Evolutionary conservation across 2,888 invertebrate genomes (phyloP).

Genomic region (Nipponacmea schrenckii): DNA sequence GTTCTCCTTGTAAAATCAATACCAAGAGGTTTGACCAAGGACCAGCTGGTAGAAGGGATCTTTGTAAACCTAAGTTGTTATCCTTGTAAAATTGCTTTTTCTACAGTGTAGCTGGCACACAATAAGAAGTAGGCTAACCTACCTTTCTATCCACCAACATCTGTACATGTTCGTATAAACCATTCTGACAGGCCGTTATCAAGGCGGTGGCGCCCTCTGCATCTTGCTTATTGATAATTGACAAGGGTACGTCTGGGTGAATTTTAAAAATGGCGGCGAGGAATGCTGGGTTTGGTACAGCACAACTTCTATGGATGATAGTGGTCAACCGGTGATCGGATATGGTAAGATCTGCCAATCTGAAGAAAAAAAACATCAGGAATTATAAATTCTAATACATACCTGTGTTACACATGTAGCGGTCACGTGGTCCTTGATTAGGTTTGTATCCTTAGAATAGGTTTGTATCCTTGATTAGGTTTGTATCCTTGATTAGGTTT

Average conservation of each 20-base stretch:
- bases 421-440: too few species aligned
- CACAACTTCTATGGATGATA: slow-evolving; percentile 53
- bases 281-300: slow-evolving; percentile 44
- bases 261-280: slow-evolving; percentile 42
- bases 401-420: background rate
- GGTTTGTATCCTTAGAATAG: too few species aligned
- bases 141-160: slow-evolving; percentile 54
- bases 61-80: too few species aligned
- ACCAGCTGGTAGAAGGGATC: too few species aligned
- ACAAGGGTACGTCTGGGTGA: slow-evolving; percentile 27
- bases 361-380: slow-evolving; percentile 29
- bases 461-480: too few species aligned
- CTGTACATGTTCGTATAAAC: slow-evolving; percentile 51
- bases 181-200: slow-evolving; percentile 59
- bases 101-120: too few species aligned
- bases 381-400: background rate
- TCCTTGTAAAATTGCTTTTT: too few species aligned
- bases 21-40: too few species aligned
- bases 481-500: too few species aligned
- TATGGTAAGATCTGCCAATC: slow-evolving; percentile 47
- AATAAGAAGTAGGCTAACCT: background rate
- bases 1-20: too few species aligned
- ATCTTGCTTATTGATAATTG: slow-evolving; percentile 43
- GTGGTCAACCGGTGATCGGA: slow-evolving; percentile 51
- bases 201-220: slow-evolving; percentile 52